A percentile compares a stretch with the other conserved stretches of the same genome.
These are phyloP conservation scores for Heliconius cydno DNA, from an alignment of 2,888 invertebrate species.

Conservation along the genomic window DNA sequence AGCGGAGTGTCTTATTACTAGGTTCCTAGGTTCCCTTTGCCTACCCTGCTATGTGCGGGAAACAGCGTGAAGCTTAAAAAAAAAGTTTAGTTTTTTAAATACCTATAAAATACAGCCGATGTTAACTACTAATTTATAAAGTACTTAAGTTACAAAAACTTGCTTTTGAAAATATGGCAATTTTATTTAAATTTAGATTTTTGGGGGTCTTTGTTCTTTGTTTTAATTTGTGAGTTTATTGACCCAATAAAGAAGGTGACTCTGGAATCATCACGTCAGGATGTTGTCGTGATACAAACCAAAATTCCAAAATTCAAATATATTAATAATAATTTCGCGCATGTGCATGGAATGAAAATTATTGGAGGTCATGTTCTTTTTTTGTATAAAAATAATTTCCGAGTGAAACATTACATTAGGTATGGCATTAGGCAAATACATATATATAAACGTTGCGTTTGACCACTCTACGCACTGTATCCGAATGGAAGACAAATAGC, in stretches of 20 bases:
- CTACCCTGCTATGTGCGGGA: too few relatives aligned
- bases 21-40: too few relatives aligned
- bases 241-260: conserved; percentile 8
- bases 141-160: background rate
- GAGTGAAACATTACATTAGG: background rate
- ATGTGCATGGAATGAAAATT: background rate
- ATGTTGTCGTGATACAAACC: background rate
- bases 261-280: background rate
- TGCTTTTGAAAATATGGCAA: background rate
- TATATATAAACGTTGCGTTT: too few relatives aligned
- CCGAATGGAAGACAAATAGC: background rate
- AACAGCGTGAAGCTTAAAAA: too few relatives aligned
- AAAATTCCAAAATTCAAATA: background rate
- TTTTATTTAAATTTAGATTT: background rate
- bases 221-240: conserved; percentile 7
- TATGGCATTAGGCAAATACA: background rate
- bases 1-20: too few relatives aligned
- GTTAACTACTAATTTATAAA: background rate
- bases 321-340: background rate
- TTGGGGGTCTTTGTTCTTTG: background rate
- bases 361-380: too few relatives aligned
- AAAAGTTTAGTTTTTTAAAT: background rate
- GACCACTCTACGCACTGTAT: background rate
- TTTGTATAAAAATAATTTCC: background rate
- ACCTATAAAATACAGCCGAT: background rate